Conservation (phyloP, 2,888 invertebrate species). For the Steinernema scapterisci region DNA sequence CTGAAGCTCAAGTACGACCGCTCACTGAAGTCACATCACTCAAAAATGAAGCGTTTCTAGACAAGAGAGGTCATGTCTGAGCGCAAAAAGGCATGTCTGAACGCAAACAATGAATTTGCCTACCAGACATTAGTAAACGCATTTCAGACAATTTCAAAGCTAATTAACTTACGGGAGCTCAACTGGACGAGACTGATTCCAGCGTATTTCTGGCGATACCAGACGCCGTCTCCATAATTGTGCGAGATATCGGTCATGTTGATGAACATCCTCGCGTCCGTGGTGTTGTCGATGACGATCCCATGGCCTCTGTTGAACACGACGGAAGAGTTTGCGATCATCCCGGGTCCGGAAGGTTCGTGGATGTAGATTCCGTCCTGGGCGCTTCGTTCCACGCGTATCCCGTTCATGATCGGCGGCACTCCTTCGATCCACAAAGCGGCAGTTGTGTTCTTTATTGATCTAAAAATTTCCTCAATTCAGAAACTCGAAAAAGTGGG, state of each 20-base stretch:
- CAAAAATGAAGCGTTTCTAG: too few relatives aligned
- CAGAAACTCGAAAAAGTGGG: not conserved
- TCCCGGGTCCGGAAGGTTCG: constrained; percentile 80
- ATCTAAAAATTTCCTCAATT: constrained; percentile 72
- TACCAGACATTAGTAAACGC: too few relatives aligned
- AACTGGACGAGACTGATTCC: constrained; percentile 37
- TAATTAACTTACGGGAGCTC: not conserved
- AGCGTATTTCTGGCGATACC: constrained; percentile 72
- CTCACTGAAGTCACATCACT: too few relatives aligned
- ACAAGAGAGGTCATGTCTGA: too few relatives aligned
- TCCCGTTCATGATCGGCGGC: constrained; percentile 83
- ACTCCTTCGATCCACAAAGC: constrained; percentile 86
- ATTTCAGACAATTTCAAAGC: too few relatives aligned
- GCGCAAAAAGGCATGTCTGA: too few relatives aligned
- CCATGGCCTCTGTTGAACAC: constrained; percentile 78
- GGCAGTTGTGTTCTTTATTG: constrained; percentile 74
- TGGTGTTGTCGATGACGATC: constrained; percentile 60
- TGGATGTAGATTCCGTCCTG: constrained; percentile 91
- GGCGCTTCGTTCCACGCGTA: constrained; percentile 84
- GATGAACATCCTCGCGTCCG: constrained; percentile 79
- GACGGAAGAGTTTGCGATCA: constrained; percentile 81
- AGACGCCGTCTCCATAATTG: constrained; percentile 88
- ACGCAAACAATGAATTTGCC: too few relatives aligned
- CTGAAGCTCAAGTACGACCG: too few relatives aligned
- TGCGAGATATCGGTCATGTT: constrained; percentile 80